phyloP scores from a whole-genome alignment of 1,140 invertebrate species.

The Ceratosolen solmsi region DNA sequence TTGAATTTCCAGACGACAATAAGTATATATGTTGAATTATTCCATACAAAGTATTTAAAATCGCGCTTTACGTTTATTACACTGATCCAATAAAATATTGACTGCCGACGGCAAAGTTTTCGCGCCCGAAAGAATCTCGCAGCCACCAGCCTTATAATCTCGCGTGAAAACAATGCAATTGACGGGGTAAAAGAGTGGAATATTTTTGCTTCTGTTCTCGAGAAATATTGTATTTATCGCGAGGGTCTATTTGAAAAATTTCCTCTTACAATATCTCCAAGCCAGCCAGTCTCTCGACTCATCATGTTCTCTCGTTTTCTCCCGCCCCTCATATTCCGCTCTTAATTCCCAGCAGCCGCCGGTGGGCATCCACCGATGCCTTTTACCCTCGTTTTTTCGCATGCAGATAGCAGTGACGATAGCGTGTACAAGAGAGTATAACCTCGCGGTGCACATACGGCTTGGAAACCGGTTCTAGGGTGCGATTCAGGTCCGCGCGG shows the following conservation, averaged over 20 bases:
- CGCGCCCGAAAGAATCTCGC: slow-evolving; percentile 20
- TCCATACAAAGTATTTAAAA: slow-evolving; percentile 30
- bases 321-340: not conserved
- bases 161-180: slow-evolving; percentile 3
- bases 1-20: not conserved
- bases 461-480: slow-evolving; percentile 35
- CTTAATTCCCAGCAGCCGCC: slow-evolving; percentile 27
- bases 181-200: not conserved
- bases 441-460: not conserved
- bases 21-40: not conserved
- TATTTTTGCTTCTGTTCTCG: slow-evolving; percentile 34
- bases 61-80: slow-evolving; percentile 14
- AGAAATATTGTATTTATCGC: slow-evolving; percentile 31
- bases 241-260: not conserved
- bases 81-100: slow-evolving; percentile 8
- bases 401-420: slow-evolving; percentile 49
- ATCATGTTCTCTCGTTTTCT: not conserved
- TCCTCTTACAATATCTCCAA: slow-evolving; percentile 16
- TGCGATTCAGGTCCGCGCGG: not conserved
- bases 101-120: slow-evolving; percentile 45
- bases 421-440: slow-evolving; percentile 22
- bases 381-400: slow-evolving; percentile 42
- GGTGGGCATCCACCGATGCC: not conserved
- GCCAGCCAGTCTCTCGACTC: not conserved
- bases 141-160: slow-evolving; percentile 9